Evolutionary conservation across 1,140 invertebrate species (phyloP), one percentile per base, ranked within the genome.

Genomic region (Lucilia sericata): DNA sequence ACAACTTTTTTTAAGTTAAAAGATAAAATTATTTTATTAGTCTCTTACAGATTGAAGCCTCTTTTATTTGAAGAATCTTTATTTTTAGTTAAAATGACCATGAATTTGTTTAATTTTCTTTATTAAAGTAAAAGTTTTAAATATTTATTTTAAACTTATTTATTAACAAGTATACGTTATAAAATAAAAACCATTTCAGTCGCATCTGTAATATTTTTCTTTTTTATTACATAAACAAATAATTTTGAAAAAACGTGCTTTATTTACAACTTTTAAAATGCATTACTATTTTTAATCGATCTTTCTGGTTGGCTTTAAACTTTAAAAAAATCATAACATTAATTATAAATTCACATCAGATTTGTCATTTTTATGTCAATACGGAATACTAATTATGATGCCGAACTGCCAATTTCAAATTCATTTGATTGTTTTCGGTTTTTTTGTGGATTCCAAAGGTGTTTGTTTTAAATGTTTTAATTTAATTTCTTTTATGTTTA

Each of bases 301-400:
- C 42, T 42, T 36, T 36, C 36, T n/a, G 8, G 3, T 36, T 42
- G 42, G 42, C 42, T 55, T 55, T 55, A 55, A 55, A 55, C 51
- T 55, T 55, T 7, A 42, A 42, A 7, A 8, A 1, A 42, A 42
- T 8, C 42, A 42, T 10, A 42, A 42, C 0, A 42, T 42, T 10
- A 10, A 21, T 70, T 70, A 70, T 21, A 70, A 70, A 70, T 70
- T 70, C 65, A 19, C n/a, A 70, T 70, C 65, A 70, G 9, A 21
- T 70, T 10, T 70, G 19, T 70, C 19, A 19, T 10, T 21, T 70
- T 70, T 21, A 70, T 70, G 65, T 10, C 19, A 21, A 3, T 19
- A 4, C 8, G 19, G 65, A 19, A 70, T 70, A 70, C 65, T 70
- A 70, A 70, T 70, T 70, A 70, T 70, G 65, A 21, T 70, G 65